Evolutionary conservation across 2,888 invertebrate species (phyloP), one percentile per base, ranked within the genome.

Genomic region (Agrilus mali): DNA sequence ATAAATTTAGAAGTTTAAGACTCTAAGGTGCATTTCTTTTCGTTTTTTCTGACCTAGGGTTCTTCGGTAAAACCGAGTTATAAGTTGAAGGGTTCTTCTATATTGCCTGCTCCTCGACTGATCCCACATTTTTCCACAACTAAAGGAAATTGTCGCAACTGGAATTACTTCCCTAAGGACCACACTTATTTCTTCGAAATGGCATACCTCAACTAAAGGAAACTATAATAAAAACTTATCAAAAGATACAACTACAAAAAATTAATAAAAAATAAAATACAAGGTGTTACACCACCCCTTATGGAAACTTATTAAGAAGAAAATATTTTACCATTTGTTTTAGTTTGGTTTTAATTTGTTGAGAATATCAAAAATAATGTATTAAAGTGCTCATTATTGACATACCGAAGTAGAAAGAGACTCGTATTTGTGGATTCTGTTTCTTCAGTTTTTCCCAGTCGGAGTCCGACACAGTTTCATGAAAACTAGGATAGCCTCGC

Each of bases 121-220:
- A 45, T 71, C 67, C 67, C 68, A 70, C 33, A 65, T 65, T 47
- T 63, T 60, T 13, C 67, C 67, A 44, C 66, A 64, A 47, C 61
- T 63, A 59, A 72, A 59, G 33, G 67, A 63, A 52, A 72, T 68
- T 40, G 63, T 61, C 22, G 61, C 60, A 41, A 72, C 52, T 1
- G 71, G 72, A 35, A 72, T 63, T 36, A 66, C 64, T n/a, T 66
- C 65, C 46, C 66, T 56, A 41, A 71, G 55, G 40, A 71, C 60
- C 43, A 65, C 60, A 49, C 57, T 60, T 49, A 71, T 63, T 46
- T 70, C 68, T 48, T 70, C 70, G 50, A 64, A 65, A 51, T 70
- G 67, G 39, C 67, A 66, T 50, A 70, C 64, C 42, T 58, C 56
- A 47, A 45, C 58, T 60, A 36, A 44, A 49, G 42, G 16, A 13